These are phyloP conservation scores for Promerops cafer DNA, from an alignment of 2,113 vertebrate species.

Conservation along the genomic window DNA sequence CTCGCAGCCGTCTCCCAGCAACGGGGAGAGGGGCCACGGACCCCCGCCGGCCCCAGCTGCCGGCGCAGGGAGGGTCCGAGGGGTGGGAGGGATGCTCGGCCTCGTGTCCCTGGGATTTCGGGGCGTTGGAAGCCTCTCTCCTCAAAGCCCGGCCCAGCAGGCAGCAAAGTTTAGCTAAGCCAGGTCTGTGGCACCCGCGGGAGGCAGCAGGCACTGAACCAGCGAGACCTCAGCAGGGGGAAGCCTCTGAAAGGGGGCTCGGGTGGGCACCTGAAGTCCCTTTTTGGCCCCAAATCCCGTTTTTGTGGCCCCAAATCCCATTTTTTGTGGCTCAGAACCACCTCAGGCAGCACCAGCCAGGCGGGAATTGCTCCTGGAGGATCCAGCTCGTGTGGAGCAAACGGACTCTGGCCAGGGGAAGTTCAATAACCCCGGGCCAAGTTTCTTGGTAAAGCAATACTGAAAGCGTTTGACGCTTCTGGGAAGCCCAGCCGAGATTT, in stretches of 20 bases:
- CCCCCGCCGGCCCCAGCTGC: not conserved
- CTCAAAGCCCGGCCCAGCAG: no score
- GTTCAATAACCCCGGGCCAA: not conserved
- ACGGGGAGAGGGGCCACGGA: slow-evolving; percentile 13
- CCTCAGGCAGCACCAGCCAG: not conserved
- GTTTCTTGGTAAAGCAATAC: not conserved
- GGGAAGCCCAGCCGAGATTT: not conserved
- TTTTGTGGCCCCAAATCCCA: not conserved
- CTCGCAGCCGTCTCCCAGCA: slow-evolving; percentile 60
- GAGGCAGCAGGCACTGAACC: rapidly evolving
- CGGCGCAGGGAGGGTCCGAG: no score
- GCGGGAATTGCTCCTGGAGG: not conserved
- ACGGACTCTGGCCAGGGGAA: not conserved
- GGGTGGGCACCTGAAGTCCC: rapidly evolving
- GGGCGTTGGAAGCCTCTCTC: rapidly evolving
- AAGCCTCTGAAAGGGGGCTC: not conserved
- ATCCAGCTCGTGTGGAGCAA: not conserved
- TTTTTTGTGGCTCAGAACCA: not conserved
- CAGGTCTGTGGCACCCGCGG: not conserved
- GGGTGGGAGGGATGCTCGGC: rapidly evolving
- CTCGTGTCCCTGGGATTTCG: rapidly evolving
- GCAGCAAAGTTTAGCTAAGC: not conserved
- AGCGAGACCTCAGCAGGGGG: rapidly evolving
- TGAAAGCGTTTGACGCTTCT: not conserved
- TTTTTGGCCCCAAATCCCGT: not conserved